Conservation (phyloP, 2,797 vertebrate genomes). For the Discoglossus pictus region DNA sequence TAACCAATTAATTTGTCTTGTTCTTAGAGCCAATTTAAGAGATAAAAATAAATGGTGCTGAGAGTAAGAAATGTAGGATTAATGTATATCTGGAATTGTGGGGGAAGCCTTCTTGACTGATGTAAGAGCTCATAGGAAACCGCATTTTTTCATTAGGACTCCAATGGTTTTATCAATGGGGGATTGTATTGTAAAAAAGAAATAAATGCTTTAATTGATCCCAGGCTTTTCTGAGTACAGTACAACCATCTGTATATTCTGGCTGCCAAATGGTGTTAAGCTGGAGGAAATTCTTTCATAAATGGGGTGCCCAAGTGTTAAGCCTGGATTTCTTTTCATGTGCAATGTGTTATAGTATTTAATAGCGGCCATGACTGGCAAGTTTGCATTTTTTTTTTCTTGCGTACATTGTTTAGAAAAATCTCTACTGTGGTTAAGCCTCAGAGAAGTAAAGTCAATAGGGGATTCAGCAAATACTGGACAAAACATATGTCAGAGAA, state of each 20-base stretch:
- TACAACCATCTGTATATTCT: constrained; percentile 35
- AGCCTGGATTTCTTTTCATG: constrained; percentile 16
- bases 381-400: background rate
- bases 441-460: too few relatives aligned
- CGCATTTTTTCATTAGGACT: constrained; percentile 21
- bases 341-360: constrained; percentile 8
- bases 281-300: constrained; percentile 20
- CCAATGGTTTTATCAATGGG: constrained; percentile 32
- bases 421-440: too few relatives aligned
- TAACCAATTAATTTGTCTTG: constrained; percentile 27
- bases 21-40: constrained; percentile 10
- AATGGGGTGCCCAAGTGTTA: constrained; percentile 21
- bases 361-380: constrained; percentile 26
- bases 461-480: too few relatives aligned
- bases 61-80: constrained; percentile 20
- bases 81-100: background rate
- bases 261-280: constrained; percentile 33
- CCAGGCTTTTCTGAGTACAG: constrained; percentile 30
- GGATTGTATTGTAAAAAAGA: constrained; percentile 26
- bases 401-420: too few relatives aligned
- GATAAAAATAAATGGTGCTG: background rate
- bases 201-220: constrained; percentile 44
- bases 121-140: constrained; percentile 13
- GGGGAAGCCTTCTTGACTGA: constrained; percentile 17
- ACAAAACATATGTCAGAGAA: too few relatives aligned